phyloP scores from a whole-genome alignment of 2,888 invertebrate species.

The Trachelus tabidus region DNA sequence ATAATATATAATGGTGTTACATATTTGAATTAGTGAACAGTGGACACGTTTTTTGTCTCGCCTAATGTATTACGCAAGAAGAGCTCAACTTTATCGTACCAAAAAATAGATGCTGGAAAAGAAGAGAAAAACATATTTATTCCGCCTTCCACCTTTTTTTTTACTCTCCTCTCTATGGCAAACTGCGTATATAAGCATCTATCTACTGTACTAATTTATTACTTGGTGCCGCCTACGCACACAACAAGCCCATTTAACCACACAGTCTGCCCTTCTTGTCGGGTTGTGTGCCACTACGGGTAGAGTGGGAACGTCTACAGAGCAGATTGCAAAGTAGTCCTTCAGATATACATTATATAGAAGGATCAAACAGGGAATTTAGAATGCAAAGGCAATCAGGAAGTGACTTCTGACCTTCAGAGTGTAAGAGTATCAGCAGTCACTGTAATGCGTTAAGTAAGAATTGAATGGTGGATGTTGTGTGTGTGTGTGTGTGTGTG shows the following conservation, averaged over 20 bases:
- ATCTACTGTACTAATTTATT: background rate
- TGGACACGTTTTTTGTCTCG: background rate
- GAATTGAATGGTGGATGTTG: background rate
- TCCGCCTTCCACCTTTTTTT: background rate
- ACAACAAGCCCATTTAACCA: background rate
- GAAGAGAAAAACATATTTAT: background rate
- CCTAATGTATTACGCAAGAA: background rate
- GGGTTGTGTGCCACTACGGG: background rate
- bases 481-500: background rate
- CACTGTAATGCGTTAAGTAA: background rate
- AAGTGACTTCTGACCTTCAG: background rate
- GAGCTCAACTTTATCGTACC: background rate
- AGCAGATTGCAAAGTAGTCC: background rate
- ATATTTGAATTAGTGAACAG: background rate
- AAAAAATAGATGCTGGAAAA: background rate
- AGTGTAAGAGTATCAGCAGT: background rate
- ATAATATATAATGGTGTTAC: background rate
- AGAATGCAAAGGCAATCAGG: background rate
- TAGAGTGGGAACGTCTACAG: background rate
- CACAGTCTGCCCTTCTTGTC: background rate
- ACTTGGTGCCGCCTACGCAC: background rate
- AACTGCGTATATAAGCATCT: background rate
- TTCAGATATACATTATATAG: background rate
- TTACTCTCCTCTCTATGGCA: background rate
- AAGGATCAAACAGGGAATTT: background rate